These are phyloP conservation scores for Manis crassicaudata DNA, from an alignment of 2,797 vertebrate genomes.

Conservation along the genomic window DNA sequence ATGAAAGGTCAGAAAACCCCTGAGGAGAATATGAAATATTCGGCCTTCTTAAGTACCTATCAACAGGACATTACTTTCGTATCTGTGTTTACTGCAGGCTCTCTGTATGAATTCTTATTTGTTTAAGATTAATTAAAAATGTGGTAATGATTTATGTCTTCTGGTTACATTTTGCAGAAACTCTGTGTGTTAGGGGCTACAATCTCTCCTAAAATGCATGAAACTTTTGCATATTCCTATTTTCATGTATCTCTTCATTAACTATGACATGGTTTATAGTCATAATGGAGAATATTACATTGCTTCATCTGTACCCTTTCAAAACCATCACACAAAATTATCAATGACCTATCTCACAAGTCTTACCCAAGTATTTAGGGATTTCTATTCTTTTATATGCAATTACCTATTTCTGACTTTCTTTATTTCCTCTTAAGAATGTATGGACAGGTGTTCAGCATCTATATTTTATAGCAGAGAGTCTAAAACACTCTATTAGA, in stretches of 20 bases:
- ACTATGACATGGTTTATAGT: not conserved
- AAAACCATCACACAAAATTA: not conserved
- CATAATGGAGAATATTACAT: not conserved
- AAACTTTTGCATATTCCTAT: not conserved
- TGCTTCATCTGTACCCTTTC: not conserved
- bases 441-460: not conserved
- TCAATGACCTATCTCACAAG: not conserved
- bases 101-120: not conserved
- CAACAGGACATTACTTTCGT: not conserved
- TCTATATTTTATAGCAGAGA: not conserved
- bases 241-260: not conserved
- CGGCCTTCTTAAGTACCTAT: not conserved
- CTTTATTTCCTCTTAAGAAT: not conserved
- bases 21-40: not conserved
- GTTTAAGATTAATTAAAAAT: constrained; percentile 24
- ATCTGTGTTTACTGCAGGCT: not conserved
- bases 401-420: not conserved
- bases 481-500: not conserved
- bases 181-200: not conserved
- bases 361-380: not conserved
- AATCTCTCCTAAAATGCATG: not conserved
- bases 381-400: not conserved
- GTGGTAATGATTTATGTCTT: not conserved
- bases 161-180: not conserved
- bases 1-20: constrained; percentile 16